Evolutionary conservation across 2,113 vertebrate species (phyloP).

Genomic region (Prionailurus bengalensis): DNA sequence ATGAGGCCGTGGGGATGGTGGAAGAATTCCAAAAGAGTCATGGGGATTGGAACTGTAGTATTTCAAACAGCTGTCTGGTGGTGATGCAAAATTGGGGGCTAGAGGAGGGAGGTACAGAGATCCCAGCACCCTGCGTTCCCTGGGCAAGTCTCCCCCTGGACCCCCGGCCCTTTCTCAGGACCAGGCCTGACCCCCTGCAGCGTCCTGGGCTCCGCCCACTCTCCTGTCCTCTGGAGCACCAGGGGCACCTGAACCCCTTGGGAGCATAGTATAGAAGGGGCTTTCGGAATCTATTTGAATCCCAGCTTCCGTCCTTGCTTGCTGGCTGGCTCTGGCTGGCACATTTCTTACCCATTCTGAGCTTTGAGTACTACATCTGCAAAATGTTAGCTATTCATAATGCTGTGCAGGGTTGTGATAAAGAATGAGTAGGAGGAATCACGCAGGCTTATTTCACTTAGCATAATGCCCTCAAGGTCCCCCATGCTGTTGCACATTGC

Average conservation of each 20-base stretch:
- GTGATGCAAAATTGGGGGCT: not conserved
- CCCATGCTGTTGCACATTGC: not conserved
- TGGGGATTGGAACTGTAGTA: constrained; percentile 63
- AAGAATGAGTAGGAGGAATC: not conserved
- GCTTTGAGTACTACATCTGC: not conserved
- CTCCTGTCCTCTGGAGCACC: not conserved
- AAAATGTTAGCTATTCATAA: not conserved
- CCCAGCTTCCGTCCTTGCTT: not conserved
- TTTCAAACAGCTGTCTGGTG: constrained; percentile 70
- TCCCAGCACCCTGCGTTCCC: not conserved
- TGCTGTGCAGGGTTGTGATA: not conserved
- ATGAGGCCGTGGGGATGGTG: not conserved
- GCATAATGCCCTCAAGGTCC: not conserved
- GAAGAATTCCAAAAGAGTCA: constrained; percentile 71
- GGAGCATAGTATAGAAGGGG: not conserved
- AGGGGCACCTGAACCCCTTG: not conserved
- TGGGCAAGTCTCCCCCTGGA: not conserved
- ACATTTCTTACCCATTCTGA: not conserved
- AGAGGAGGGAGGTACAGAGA: not conserved
- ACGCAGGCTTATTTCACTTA: not conserved
- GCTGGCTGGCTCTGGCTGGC: not conserved
- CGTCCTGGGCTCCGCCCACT: not conserved
- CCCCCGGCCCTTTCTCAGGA: not conserved
- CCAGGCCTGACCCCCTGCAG: not conserved
- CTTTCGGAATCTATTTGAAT: not conserved